Conservation (phyloP, 1,140 invertebrate genomes). For the Hylaeus volcanicus region DNA sequence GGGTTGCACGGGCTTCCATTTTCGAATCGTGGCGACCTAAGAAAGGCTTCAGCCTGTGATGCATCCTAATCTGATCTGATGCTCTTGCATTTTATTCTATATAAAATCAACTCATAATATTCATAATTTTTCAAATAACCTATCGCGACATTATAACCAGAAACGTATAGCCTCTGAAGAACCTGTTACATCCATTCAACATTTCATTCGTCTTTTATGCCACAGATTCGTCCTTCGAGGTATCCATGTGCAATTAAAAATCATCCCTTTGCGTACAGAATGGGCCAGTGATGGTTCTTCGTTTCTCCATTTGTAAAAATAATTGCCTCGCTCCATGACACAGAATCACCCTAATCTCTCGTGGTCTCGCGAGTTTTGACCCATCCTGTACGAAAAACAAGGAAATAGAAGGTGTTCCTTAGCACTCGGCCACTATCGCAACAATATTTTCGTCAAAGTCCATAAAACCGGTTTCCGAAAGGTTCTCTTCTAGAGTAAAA, state of each 20-base stretch:
- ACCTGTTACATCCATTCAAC: neutral
- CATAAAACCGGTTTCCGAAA: too few relatives aligned
- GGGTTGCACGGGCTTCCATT: neutral
- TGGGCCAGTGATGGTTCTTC: neutral
- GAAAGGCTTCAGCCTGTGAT: too few relatives aligned
- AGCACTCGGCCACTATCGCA: neutral
- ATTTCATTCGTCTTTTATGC: neutral
- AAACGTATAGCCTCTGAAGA: neutral
- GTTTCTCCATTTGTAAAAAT: too few relatives aligned
- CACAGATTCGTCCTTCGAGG: neutral
- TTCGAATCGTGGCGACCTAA: neutral
- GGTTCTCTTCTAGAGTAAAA: too few relatives aligned
- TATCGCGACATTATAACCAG: neutral
- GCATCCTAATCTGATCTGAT: too few relatives aligned
- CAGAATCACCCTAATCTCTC: too few relatives aligned
- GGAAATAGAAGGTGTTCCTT: constrained; percentile 6
- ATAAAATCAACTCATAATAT: too few relatives aligned
- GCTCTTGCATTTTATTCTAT: too few relatives aligned
- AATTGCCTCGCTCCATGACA: too few relatives aligned
- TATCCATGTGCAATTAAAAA: neutral
- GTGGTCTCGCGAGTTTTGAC: neutral
- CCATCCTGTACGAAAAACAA: neutral
- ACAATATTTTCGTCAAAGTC: too few relatives aligned
- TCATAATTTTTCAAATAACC: too few relatives aligned
- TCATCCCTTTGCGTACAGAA: neutral